Evolutionary conservation across 2,888 invertebrate genomes (phyloP).

Genomic region (Seladonia tumulorum): DNA sequence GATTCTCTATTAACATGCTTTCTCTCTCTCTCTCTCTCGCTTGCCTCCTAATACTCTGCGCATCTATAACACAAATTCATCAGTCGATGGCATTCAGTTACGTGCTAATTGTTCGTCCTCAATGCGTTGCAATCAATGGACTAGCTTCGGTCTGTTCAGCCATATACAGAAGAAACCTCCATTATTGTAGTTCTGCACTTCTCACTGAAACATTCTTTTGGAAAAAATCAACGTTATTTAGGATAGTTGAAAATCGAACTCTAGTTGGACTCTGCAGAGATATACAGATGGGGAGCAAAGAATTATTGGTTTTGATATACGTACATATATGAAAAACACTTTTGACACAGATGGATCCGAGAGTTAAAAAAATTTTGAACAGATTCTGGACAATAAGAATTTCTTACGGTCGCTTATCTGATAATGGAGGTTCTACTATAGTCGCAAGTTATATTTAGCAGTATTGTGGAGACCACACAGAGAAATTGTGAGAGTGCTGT

Average conservation of each 20-base stretch:
- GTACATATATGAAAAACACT: neutral
- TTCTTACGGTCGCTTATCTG: neutral
- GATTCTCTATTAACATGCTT: slow-evolving; percentile 7
- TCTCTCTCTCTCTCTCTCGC: neutral
- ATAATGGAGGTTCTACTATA: slow-evolving; percentile 11
- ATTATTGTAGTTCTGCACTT: neutral
- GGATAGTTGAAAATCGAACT: neutral
- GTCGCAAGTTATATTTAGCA: slow-evolving; percentile 23
- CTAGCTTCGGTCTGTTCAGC: slow-evolving; percentile 39
- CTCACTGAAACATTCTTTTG: neutral
- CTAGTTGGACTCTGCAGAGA: neutral
- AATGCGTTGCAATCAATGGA: slow-evolving; percentile 30
- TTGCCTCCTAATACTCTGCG: neutral
- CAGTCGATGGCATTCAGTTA: neutral
- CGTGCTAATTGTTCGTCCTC: slow-evolving; percentile 8
- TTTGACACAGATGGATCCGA: neutral
- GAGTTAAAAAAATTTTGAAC: neutral
- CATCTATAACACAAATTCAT: slow-evolving; percentile 1
- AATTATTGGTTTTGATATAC: neutral
- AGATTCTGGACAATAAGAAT: neutral
- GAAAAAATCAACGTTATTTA: neutral
- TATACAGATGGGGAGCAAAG: neutral
- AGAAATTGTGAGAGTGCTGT: slow-evolving; percentile 38
- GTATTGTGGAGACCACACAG: slow-evolving; percentile 6
- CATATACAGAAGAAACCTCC: slow-evolving; percentile 2